Percentiles rank a stretch among this genome's conserved stretches.
Evolutionary conservation across 2,888 invertebrate species (phyloP).

Genomic region (Spodoptera picta): DNA sequence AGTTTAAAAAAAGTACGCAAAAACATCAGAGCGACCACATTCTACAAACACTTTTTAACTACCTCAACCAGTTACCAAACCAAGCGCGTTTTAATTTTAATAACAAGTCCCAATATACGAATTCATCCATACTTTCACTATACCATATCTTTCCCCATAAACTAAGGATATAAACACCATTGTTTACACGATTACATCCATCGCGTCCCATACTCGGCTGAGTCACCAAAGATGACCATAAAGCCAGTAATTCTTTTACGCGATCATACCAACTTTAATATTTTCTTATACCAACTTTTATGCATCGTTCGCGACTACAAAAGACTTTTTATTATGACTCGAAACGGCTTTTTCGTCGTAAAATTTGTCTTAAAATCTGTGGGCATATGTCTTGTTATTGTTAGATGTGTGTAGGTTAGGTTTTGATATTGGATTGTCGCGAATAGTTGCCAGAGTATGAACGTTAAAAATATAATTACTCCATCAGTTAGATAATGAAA

Average conservation of each 20-base stretch:
- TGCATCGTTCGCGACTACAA: conserved; percentile 56
- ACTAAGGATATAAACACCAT: conserved; percentile 31
- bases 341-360: conserved; percentile 43
- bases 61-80: too few relatives aligned
- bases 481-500: too few relatives aligned
- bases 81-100: too few relatives aligned
- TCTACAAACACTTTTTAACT: too few relatives aligned
- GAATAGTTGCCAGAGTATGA: too few relatives aligned
- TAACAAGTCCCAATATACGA: too few relatives aligned
- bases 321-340: conserved; percentile 46
- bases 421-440: too few relatives aligned
- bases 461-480: too few relatives aligned
- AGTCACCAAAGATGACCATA: conserved; percentile 30
- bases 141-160: conserved; percentile 14
- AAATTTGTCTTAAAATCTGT: conserved; percentile 29
- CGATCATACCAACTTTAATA: conserved; percentile 51
- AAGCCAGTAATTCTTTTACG: conserved; percentile 51
- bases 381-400: conserved; percentile 2
- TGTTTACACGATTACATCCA: conserved; percentile 45
- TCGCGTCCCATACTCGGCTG: conserved; percentile 28
- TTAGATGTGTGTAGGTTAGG: too few relatives aligned
- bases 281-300: conserved; percentile 53
- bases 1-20: too few relatives aligned
- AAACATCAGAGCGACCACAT: too few relatives aligned
- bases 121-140: neutral